These are phyloP conservation scores for Melipona bicolor DNA, from an alignment of 2,888 invertebrate species.

Conservation along the genomic window DNA sequence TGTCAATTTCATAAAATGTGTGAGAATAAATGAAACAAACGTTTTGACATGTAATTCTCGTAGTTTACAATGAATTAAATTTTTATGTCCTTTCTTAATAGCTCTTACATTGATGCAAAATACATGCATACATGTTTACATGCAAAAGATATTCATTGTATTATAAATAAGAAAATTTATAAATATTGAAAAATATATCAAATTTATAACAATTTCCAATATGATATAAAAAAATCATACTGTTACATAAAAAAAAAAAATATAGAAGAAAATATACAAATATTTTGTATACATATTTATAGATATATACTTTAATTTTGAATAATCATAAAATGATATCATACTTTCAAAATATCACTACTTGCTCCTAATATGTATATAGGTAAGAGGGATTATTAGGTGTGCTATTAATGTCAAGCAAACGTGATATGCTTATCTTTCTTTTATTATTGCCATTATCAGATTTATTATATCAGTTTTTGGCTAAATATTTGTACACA, in stretches of 20 bases:
- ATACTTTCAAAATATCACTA: conserved; percentile 18
- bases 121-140: conserved; percentile 70
- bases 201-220: conserved; percentile 40
- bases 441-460: conserved; percentile 66
- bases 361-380: conserved; percentile 37
- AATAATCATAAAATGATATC: conserved; percentile 27
- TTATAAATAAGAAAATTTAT: conserved; percentile 53
- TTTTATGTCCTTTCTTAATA: conserved; percentile 10
- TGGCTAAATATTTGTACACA: conserved; percentile 75
- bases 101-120: conserved; percentile 58
- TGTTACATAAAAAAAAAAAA: conserved; percentile 36
- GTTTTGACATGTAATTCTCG: conserved; percentile 14
- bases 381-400: conserved; percentile 38
- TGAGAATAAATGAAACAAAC: conserved; percentile 20
- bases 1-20: conserved; percentile 11
- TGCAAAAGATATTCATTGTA: conserved; percentile 61
- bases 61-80: conserved; percentile 6
- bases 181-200: conserved; percentile 40
- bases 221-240: conserved; percentile 47
- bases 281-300: conserved; percentile 37
- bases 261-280: conserved; percentile 47
- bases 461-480: conserved; percentile 68
- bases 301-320: conserved; percentile 32
- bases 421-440: conserved; percentile 41
- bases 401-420: conserved; percentile 47